Conservation (phyloP, 2,797 vertebrate species). For the Anguilla anguilla region DNA sequence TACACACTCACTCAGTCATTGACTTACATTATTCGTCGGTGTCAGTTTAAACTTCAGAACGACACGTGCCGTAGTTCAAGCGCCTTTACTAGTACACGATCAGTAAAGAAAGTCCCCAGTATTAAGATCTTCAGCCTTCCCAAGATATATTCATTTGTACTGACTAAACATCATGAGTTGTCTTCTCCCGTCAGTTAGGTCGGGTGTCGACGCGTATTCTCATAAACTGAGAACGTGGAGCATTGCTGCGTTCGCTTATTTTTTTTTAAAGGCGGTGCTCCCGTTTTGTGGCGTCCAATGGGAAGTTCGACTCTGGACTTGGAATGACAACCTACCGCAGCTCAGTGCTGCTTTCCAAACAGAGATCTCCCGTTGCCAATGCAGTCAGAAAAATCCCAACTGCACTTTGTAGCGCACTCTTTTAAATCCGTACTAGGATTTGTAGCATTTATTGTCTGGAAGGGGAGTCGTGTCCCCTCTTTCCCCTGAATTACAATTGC, state of each 20-base stretch:
- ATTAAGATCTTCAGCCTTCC: not conserved
- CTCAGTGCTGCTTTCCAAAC: not conserved
- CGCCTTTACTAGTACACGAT: not conserved
- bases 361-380: not conserved
- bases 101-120: not conserved
- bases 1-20: not conserved
- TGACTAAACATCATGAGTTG: not conserved
- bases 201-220: not conserved
- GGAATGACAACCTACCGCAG: slow-evolving; percentile 2
- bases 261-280: slow-evolving; percentile 14
- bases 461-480: not conserved
- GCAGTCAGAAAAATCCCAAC: not conserved
- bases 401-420: not conserved
- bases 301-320: slow-evolving; percentile 13
- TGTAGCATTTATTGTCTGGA: not conserved
- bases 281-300: not conserved
- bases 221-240: not conserved
- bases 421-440: not conserved
- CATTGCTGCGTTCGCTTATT: slow-evolving; percentile 10
- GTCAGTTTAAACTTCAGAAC: not conserved
- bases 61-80: slow-evolving; percentile 16
- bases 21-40: slow-evolving; percentile 13
- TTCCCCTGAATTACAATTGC: not conserved
- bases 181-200: not conserved
- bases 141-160: not conserved